A percentile compares a stretch with the other conserved stretches of the same genome.
phyloP scores from a whole-genome alignment of 2,113 vertebrate species.

The Oreotrochilus melanogaster region DNA sequence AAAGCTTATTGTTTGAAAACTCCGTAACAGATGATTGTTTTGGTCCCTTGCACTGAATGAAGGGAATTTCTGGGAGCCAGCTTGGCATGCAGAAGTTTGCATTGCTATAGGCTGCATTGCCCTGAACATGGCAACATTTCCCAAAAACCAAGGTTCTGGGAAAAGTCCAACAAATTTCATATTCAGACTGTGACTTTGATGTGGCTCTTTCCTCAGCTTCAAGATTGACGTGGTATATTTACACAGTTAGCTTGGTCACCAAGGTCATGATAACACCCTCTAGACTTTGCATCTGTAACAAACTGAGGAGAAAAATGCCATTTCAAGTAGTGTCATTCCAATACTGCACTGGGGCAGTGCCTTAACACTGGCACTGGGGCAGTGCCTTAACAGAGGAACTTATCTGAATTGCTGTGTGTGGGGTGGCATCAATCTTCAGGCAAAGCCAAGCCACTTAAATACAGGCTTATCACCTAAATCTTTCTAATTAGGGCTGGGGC shows the following conservation, averaged over 20 bases:
- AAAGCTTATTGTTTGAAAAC: slow-evolving; percentile 75
- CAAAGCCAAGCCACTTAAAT: not conserved
- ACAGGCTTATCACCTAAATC: not conserved
- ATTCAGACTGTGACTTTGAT: not conserved
- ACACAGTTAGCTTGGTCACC: not conserved
- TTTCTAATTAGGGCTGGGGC: not conserved
- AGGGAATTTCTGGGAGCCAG: slow-evolving; percentile 16
- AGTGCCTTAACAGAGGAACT: not conserved
- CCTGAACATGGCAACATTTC: not conserved
- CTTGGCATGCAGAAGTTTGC: not conserved
- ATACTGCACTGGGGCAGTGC: not conserved
- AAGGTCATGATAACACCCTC: not conserved
- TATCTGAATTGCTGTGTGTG: not conserved
- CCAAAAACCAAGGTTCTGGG: not conserved
- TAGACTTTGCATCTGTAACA: not conserved
- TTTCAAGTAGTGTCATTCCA: not conserved
- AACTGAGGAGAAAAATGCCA: not conserved
- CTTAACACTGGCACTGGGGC: too few relatives aligned
- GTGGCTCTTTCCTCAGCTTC: not conserved
- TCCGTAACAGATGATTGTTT: slow-evolving; percentile 65
- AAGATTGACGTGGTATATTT: not conserved
- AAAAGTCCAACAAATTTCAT: not conserved
- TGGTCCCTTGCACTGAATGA: slow-evolving; percentile 50
- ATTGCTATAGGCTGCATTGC: not conserved
- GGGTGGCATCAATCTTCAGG: not conserved